Conservation (phyloP, 2,888 invertebrate genomes). For the Xylota segnis region DNA sequence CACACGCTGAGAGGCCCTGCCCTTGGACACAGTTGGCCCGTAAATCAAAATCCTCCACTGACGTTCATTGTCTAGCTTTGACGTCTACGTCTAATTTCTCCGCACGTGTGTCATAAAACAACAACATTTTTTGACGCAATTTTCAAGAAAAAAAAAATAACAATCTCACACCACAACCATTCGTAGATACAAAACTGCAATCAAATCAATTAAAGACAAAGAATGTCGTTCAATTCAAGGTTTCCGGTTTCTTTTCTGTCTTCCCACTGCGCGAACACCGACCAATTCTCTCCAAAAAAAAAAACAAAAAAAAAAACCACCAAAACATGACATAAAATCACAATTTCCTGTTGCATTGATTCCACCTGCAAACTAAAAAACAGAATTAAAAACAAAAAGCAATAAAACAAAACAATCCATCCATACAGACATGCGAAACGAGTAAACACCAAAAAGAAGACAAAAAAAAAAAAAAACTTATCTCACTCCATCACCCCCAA, state of each 20-base stretch:
- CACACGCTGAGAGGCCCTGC: not conserved
- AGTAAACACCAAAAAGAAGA: not conserved
- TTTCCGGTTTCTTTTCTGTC: conserved; percentile 44
- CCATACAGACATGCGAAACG: conserved; percentile 12
- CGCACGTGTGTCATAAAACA: not conserved
- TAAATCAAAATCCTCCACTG: not conserved
- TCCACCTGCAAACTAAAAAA: conserved; percentile 24
- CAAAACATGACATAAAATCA: conserved; percentile 47
- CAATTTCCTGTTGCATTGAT: conserved; percentile 64
- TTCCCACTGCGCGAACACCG: conserved; percentile 12
- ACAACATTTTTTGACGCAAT: not conserved
- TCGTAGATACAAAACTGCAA: conserved; percentile 34
- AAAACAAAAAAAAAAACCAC: conserved; percentile 1
- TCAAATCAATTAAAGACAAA: conserved; percentile 40
- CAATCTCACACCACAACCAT: conserved; percentile 6
- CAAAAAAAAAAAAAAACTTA: conserved; percentile 13
- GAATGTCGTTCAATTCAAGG: conserved; percentile 48
- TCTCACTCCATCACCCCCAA: conserved; percentile 25
- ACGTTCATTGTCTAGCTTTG: not conserved
- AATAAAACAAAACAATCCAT: conserved; percentile 8
- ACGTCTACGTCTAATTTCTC: not conserved
- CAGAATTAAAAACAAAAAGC: not conserved
- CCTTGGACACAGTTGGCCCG: not conserved
- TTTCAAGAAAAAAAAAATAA: not conserved
- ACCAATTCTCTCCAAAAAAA: conserved; percentile 30